phyloP scores from a whole-genome alignment of 2,888 invertebrate species.

The Aelia acuminata region DNA sequence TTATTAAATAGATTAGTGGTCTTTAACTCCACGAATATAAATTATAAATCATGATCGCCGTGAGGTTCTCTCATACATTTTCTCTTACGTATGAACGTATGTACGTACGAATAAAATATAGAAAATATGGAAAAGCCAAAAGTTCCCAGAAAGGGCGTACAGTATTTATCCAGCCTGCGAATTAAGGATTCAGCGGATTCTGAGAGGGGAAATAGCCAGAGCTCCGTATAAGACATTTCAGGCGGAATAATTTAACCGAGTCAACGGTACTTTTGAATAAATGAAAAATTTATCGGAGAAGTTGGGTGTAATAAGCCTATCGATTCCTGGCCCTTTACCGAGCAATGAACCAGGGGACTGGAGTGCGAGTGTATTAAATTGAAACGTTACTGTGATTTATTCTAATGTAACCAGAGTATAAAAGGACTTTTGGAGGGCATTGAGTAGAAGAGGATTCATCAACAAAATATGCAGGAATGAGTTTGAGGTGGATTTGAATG shows the following conservation, averaged over 20 bases:
- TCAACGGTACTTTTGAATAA: constrained; percentile 16
- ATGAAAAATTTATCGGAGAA: not conserved
- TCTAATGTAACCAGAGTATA: too few species aligned
- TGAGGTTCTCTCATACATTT: not conserved
- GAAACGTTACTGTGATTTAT: not conserved
- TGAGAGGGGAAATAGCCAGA: not conserved
- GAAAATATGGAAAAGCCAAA: not conserved
- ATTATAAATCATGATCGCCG: not conserved
- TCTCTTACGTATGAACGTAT: not conserved
- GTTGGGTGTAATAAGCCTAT: not conserved
- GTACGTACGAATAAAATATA: not conserved
- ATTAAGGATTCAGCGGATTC: constrained; percentile 11
- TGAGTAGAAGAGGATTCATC: too few species aligned
- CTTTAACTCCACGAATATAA: not conserved
- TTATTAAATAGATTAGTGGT: not conserved
- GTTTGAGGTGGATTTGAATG: too few species aligned
- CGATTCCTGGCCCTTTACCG: not conserved
- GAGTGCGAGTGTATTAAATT: not conserved
- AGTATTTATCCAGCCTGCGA: not conserved
- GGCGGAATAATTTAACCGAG: constrained; percentile 5
- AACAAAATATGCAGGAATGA: too few species aligned
- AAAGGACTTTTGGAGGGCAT: too few species aligned
- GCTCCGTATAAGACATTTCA: not conserved
- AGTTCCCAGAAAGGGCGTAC: not conserved
- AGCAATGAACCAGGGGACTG: not conserved